A percentile compares a stretch with the other conserved stretches of the same genome.
Conservation (phyloP, 2,888 invertebrate genomes). For the Philonicus albiceps region DNA sequence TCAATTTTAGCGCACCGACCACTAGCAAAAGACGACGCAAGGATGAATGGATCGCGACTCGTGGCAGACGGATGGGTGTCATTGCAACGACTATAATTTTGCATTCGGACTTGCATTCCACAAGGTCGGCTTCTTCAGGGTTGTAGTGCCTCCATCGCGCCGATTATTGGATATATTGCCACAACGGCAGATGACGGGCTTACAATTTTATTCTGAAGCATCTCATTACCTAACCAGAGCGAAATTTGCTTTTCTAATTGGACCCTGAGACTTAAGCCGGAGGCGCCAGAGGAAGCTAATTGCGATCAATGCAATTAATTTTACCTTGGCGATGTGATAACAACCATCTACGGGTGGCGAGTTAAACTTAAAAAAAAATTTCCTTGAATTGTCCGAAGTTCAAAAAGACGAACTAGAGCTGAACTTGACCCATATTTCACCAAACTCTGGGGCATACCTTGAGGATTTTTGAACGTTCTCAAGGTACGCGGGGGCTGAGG, state of each 20-base stretch:
- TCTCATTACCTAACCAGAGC: neutral
- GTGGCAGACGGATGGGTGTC: neutral
- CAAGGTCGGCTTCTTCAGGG: neutral
- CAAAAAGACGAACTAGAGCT: neutral
- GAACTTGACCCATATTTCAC: neutral
- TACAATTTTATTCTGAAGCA: neutral
- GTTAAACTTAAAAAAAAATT: neutral
- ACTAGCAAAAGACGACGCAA: neutral
- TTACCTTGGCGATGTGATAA: neutral
- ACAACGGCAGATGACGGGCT: neutral
- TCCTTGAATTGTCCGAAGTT: neutral
- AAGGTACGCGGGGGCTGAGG: neutral
- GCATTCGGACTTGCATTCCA: neutral
- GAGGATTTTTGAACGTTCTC: neutral
- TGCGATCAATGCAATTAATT: neutral
- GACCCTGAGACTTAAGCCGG: neutral
- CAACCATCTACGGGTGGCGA: neutral
- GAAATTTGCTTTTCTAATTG: neutral
- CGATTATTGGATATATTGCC: neutral
- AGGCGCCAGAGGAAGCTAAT: neutral
- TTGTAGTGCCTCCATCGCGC: neutral
- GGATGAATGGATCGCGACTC: neutral
- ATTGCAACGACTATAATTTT: neutral
- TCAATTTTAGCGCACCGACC: neutral
- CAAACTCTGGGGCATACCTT: neutral